Base-by-base conservation (phyloP, 2,797 vertebrate species). In the Channallabes apus region DNA sequence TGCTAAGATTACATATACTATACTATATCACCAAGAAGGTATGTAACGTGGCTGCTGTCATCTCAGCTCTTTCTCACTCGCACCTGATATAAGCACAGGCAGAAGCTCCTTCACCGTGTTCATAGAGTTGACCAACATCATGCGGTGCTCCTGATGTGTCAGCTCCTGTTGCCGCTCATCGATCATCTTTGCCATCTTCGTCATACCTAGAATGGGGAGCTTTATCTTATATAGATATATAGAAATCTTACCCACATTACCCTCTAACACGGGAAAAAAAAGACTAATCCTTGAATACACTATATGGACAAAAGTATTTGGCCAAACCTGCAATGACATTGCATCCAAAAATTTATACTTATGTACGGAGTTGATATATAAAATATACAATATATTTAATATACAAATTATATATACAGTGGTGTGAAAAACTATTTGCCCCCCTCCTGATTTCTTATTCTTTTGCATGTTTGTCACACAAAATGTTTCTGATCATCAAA, bases 101-200 rank as follows among this genome's bases (percentile, higher is more conserved):
- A 99, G 93, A 86, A 99, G 93, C 90, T 99, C 98, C 91, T 99
- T 99, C 84, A 99, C 94, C 0, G 97, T 99, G 93, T 96, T 98
- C 98, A 99, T 99, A 72, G 98, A 98, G 92, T 93, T 98, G 84
- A 99, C 93, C 84, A 99, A 88, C 98, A 99, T 99, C 91, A 97
- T 96, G 67, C 98, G 93, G 78, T 99, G 98, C 24, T 99, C 98
- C 90, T 99, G 98, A 89, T 99, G 98, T 2, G 98, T 99, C 91
- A 99, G 90, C 90, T 99, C 98, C 93, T 98, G 98, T 90, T 99
- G 98, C 79, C 98, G 94, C 91, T 99, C 98, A 2, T 99, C 98
- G 85, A 99, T 99, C 98, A 99, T 99, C 94, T 99, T 99, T 56
- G 98, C 98, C 98, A 99, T 99, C 93, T 99, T 99, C 4, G 98